These are phyloP conservation scores for Neodon shergylaensis DNA, from an alignment of 2,113 vertebrate species.

Conservation along the genomic window DNA sequence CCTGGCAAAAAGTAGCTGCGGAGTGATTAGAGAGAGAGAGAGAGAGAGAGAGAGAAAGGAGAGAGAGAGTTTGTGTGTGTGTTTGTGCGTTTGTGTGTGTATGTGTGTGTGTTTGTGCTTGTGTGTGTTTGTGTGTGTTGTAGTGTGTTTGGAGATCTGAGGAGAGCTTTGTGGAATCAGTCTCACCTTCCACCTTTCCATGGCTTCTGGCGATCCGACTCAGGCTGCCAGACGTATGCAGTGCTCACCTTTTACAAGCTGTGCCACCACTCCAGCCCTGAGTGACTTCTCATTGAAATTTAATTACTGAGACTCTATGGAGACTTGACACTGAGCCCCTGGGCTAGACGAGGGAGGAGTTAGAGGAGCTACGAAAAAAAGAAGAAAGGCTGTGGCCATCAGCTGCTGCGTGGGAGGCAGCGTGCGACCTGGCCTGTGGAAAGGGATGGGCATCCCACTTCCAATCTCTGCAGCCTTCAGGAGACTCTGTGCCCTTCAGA, in stretches of 20 bases:
- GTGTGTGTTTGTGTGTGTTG: not conserved
- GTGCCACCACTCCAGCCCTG: no score
- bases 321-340: conserved; percentile 8
- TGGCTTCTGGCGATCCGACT: not conserved
- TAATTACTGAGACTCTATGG: conserved; percentile 23
- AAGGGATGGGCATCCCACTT: not conserved
- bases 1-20: not conserved
- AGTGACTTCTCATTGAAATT: not conserved
- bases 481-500: not conserved
- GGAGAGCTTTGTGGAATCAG: not conserved
- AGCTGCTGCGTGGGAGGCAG: not conserved
- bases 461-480: not conserved
- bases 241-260: not conserved
- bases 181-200: not conserved
- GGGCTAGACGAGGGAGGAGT: not conserved
- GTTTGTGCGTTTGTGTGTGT: no score
- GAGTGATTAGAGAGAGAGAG: no score
- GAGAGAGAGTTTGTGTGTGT: not conserved
- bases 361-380: not conserved
- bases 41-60: no score
- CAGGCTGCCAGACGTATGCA: not conserved
- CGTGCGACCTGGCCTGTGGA: not conserved
- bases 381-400: not conserved
- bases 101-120: not conserved
- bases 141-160: not conserved